phyloP scores from a whole-genome alignment of 2,797 vertebrate genomes.

The Rhyacichthys aspro region DNA sequence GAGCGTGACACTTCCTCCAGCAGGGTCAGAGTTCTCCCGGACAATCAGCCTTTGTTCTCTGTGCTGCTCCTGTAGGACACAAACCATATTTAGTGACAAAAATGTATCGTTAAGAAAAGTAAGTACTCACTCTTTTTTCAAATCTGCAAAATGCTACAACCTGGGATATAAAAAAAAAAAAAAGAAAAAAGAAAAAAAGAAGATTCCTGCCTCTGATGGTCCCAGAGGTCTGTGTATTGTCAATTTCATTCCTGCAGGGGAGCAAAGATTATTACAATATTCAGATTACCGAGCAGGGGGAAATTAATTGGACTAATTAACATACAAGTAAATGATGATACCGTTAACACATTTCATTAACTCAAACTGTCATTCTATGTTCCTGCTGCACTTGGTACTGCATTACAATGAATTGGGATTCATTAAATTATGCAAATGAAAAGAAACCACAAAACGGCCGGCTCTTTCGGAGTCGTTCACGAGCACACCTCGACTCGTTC shows the following conservation, averaged over 20 bases:
- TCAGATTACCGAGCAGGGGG: constrained; percentile 83
- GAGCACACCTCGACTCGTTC: constrained; percentile 53
- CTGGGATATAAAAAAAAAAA: no score
- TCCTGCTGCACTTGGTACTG: constrained; percentile 82
- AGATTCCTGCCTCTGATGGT: constrained; percentile 60
- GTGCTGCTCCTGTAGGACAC: constrained; percentile 13
- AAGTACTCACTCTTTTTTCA: constrained; percentile 20
- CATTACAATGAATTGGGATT: constrained; percentile 88
- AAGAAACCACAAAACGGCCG: constrained; percentile 72
- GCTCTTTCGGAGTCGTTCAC: constrained; percentile 58
- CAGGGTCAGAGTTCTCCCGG: constrained; percentile 56
- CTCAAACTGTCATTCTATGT: constrained; percentile 88
- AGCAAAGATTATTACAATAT: constrained; percentile 86
- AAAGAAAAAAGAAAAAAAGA: constrained; percentile 41
- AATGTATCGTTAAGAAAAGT: neutral
- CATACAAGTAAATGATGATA: constrained; percentile 90
- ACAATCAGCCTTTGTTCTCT: constrained; percentile 10
- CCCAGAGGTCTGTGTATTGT: constrained; percentile 72
- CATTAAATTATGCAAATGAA: constrained; percentile 89
- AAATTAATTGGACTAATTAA: constrained; percentile 91
- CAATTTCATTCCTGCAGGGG: constrained; percentile 81
- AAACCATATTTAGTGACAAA: constrained; percentile 10
- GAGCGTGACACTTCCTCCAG: constrained; percentile 73
- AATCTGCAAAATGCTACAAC: constrained; percentile 24
- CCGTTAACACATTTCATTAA: constrained; percentile 91